These are phyloP conservation scores for Scalopus aquaticus DNA, from an alignment of 2,113 vertebrate species.

Conservation along the genomic window DNA sequence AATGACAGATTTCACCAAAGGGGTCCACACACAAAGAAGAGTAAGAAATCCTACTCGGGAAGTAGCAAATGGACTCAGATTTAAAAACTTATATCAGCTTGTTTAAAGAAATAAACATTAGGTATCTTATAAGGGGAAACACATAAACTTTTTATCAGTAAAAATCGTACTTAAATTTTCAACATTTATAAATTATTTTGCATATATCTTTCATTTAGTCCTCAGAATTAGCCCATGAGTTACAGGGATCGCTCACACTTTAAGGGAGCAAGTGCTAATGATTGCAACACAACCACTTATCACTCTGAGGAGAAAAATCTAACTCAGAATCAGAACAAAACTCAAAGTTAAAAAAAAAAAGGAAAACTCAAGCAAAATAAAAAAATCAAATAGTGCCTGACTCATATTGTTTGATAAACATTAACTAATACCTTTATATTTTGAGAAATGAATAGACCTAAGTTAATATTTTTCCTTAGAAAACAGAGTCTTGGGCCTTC, in stretches of 20 bases:
- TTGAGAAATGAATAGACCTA: background rate
- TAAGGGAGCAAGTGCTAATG: background rate
- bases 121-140: background rate
- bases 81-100: background rate
- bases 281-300: background rate
- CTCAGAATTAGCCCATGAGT: background rate
- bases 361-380: background rate
- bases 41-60: background rate
- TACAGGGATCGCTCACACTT: background rate
- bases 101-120: background rate
- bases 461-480: background rate
- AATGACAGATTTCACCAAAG: background rate
- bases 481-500: too few relatives aligned
- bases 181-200: background rate
- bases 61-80: background rate
- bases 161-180: background rate
- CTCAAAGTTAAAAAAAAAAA: background rate
- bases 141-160: background rate
- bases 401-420: background rate
- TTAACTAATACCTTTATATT: background rate
- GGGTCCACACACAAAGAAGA: background rate
- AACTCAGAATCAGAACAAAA: background rate
- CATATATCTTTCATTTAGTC: background rate
- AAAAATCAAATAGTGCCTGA: background rate
- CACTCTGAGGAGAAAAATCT: background rate